phyloP scores from a whole-genome alignment of 1,140 invertebrate species.

The Lepidurus packardi region DNA sequence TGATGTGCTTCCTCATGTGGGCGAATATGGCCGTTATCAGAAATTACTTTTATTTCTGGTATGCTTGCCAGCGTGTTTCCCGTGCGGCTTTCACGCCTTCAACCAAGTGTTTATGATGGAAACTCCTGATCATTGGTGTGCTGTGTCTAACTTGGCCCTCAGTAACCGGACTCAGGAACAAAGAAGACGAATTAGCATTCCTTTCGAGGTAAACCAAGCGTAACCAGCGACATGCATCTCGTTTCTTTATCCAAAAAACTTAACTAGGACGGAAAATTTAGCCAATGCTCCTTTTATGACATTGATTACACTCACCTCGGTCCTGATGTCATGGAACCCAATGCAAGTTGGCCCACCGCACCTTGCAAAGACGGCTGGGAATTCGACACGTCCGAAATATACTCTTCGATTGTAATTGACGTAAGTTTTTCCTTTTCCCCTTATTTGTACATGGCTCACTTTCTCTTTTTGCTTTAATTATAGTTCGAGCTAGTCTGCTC shows the following conservation, averaged over 20 bases:
- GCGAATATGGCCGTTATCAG: constrained; percentile 53
- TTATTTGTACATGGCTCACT: not conserved
- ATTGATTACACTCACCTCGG: constrained; percentile 25
- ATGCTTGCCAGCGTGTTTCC: constrained; percentile 44
- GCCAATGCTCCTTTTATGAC: constrained; percentile 27
- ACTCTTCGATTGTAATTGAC: constrained; percentile 73
- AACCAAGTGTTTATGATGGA: constrained; percentile 48
- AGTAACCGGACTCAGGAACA: constrained; percentile 23
- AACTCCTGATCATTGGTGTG: constrained; percentile 49
- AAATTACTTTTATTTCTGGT: constrained; percentile 46
- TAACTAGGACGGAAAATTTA: constrained; percentile 17
- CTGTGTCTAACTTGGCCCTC: constrained; percentile 35
- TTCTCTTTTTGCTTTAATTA: not conserved
- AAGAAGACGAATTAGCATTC: constrained; percentile 29
- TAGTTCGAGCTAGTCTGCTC: constrained; percentile 31
- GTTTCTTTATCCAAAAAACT: not conserved
- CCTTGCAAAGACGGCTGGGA: constrained; percentile 72
- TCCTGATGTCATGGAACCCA: not conserved
- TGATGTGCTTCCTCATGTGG: constrained; percentile 49
- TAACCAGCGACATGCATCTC: not conserved
- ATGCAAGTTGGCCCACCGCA: constrained; percentile 49
- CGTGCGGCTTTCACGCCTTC: constrained; percentile 46
- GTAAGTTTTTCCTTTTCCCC: constrained; percentile 49
- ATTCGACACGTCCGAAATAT: constrained; percentile 61
- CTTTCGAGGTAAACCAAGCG: constrained; percentile 14